phyloP scores from a whole-genome alignment of 35 echinoderm and acorn worm species.

The Ptychodera flava region DNA sequence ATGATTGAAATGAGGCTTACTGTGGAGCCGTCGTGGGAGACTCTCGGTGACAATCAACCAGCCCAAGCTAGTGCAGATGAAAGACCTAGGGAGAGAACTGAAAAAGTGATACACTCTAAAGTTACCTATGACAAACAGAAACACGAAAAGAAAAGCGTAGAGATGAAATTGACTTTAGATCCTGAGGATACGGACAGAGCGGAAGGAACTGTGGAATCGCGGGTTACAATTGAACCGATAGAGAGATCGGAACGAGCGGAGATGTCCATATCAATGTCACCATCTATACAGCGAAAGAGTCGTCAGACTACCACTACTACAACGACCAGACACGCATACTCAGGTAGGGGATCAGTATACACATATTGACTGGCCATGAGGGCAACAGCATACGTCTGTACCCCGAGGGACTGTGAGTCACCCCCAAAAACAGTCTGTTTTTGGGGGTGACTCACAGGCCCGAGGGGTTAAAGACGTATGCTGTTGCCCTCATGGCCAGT shows the following conservation, averaged over 20 bases:
- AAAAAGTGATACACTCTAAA: not conserved
- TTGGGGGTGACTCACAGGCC: no score
- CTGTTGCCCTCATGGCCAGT: no score
- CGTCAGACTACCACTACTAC: not conserved
- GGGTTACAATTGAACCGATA: not conserved
- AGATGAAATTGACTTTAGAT: not conserved
- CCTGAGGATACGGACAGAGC: not conserved
- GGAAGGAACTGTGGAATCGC: not conserved
- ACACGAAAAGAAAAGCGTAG: not conserved
- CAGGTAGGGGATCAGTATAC: not conserved
- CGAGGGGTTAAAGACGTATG: no score
- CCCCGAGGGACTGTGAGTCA: no score
- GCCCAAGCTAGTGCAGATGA: not conserved
- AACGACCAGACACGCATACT: not conserved
- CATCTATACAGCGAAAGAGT: not conserved
- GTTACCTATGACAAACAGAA: not conserved
- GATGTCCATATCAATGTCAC: not conserved
- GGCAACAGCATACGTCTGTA: no score
- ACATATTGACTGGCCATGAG: no score
- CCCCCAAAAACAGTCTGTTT: no score
- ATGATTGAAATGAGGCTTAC: not conserved
- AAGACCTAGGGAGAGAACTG: not conserved
- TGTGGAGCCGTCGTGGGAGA: not conserved
- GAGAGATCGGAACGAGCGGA: not conserved
- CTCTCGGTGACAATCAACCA: not conserved